phyloP scores from a whole-genome alignment of 2,888 invertebrate species.

The Lissocephala sabroskyi region DNA sequence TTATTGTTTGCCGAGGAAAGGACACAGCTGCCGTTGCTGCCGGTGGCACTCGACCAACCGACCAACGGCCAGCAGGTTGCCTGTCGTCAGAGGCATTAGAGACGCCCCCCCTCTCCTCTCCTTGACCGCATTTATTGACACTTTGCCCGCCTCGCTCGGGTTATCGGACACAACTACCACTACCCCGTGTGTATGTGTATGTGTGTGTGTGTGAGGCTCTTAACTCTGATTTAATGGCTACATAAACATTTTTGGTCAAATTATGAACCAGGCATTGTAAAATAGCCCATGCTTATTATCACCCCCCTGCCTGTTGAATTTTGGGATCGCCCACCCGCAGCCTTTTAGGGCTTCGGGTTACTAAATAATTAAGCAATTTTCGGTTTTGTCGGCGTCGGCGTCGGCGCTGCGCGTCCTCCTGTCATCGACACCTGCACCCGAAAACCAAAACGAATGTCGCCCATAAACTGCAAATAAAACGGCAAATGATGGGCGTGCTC shows the following conservation, averaged over 20 bases:
- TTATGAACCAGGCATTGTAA: slow-evolving; percentile 32
- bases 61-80: too few species aligned
- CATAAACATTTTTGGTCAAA: slow-evolving; percentile 49
- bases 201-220: not conserved
- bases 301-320: too few species aligned
- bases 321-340: too few species aligned
- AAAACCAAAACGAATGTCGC: too few species aligned
- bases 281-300: too few species aligned
- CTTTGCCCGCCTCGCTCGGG: slow-evolving; percentile 10
- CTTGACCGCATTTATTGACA: slow-evolving; percentile 41
- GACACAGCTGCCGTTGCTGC: slow-evolving; percentile 28
- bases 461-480: too few species aligned
- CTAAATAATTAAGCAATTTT: slow-evolving; percentile 54
- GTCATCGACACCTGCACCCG: too few species aligned
- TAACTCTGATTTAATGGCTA: slow-evolving; percentile 44
- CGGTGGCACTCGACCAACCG: too few species aligned
- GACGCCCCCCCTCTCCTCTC: not conserved
- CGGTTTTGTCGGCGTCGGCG: not conserved
- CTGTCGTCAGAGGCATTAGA: too few species aligned
- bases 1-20: slow-evolving; percentile 55
- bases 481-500: too few species aligned
- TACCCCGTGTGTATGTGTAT: not conserved
- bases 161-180: not conserved
- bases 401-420: too few species aligned
- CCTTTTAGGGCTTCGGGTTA: slow-evolving; percentile 42